These are phyloP conservation scores for Matsumurasca onukii DNA, from an alignment of 1,140 invertebrate genomes.

Conservation along the genomic window DNA sequence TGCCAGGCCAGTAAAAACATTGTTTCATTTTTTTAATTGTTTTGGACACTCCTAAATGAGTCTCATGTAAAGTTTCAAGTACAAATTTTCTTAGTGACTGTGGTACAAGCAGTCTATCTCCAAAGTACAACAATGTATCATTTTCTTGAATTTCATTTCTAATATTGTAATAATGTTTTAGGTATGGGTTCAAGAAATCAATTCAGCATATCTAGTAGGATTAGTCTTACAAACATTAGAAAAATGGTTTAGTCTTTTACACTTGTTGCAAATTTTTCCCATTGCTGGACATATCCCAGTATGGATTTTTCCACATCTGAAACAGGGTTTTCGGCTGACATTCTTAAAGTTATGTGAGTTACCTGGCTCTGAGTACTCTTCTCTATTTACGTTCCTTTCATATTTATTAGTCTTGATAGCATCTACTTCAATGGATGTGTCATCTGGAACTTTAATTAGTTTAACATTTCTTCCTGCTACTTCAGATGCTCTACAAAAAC, in stretches of 20 bases:
- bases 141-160: too few relatives aligned
- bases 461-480: neutral
- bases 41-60: too few relatives aligned
- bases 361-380: neutral
- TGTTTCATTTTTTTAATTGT: too few relatives aligned
- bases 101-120: too few relatives aligned
- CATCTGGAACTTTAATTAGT: neutral
- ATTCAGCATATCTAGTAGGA: neutral
- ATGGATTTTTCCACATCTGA: neutral
- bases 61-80: too few relatives aligned
- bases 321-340: too few relatives aligned
- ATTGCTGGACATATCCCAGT: conserved; percentile 34
- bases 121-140: too few relatives aligned
- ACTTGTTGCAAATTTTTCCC: conserved; percentile 36
- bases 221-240: conserved; percentile 32
- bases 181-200: conserved; percentile 1
- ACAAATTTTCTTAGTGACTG: too few relatives aligned
- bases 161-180: too few relatives aligned
- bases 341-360: neutral
- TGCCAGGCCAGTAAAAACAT: too few relatives aligned
- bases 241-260: conserved; percentile 37
- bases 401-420: neutral
- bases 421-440: neutral
- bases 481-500: neutral
- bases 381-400: neutral